These are phyloP conservation scores for Anadara kagoshimensis DNA, from an alignment of 1,140 invertebrate species.

Conservation along the genomic window DNA sequence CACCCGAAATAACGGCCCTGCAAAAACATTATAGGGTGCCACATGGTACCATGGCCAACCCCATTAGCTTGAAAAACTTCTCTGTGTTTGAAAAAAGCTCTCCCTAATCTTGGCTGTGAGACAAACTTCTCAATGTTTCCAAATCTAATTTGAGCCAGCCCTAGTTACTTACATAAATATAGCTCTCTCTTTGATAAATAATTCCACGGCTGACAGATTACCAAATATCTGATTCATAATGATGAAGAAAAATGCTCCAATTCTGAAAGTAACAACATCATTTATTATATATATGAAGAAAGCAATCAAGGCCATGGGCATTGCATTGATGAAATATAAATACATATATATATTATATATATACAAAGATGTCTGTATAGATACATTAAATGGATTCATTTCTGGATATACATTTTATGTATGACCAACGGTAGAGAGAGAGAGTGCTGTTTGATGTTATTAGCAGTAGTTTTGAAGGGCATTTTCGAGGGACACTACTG, in stretches of 20 bases:
- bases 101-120: too few relatives aligned
- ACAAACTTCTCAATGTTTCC: too few relatives aligned
- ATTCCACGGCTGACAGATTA: conserved; percentile 69
- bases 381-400: neutral
- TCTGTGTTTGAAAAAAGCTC: too few relatives aligned
- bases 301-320: too few relatives aligned
- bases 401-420: neutral
- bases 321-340: neutral
- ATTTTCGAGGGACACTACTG: too few relatives aligned
- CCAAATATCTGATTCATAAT: conserved; percentile 72
- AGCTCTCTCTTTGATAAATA: conserved; percentile 71
- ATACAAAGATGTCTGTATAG: neutral
- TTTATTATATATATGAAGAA: neutral
- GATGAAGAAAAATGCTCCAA: conserved; percentile 72
- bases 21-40: too few relatives aligned
- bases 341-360: neutral
- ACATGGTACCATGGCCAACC: too few relatives aligned
- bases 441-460: neutral
- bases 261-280: conserved; percentile 53
- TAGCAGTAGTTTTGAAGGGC: too few relatives aligned
- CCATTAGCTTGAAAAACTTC: too few relatives aligned
- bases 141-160: too few relatives aligned
- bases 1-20: too few relatives aligned
- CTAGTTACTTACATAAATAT: conserved; percentile 72
- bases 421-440: neutral